These are phyloP conservation scores for Eleutherodactylus coqui DNA, from an alignment of 2,797 vertebrate genomes.

Conservation along the genomic window DNA sequence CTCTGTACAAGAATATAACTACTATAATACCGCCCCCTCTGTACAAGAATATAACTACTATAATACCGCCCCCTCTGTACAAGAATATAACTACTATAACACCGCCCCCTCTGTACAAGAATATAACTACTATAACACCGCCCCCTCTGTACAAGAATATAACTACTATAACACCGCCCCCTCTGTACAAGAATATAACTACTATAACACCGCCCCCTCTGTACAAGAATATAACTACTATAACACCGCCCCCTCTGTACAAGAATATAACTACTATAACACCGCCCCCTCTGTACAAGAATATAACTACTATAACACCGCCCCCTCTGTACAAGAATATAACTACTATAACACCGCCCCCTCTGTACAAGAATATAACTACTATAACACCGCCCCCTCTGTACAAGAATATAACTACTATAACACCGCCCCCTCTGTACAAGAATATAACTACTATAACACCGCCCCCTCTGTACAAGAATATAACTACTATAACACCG, in stretches of 20 bases:
- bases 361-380: slow-evolving; percentile 19
- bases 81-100: slow-evolving; percentile 18
- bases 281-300: not conserved
- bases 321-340: not conserved
- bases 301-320: slow-evolving; percentile 14
- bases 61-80: not conserved
- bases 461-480: not conserved
- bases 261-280: slow-evolving; percentile 18
- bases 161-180: slow-evolving; percentile 5
- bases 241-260: not conserved
- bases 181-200: slow-evolving; percentile 11
- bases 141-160: not conserved
- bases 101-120: not conserved
- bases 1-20: not conserved
- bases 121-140: slow-evolving; percentile 26
- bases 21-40: not conserved
- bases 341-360: not conserved
- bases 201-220: not conserved
- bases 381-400: not conserved
- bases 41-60: not conserved
- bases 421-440: slow-evolving; percentile 10
- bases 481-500: not conserved
- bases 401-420: slow-evolving; percentile 19
- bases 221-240: slow-evolving; percentile 2
- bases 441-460: slow-evolving; percentile 9